Percentiles rank a stretch among this genome's conserved stretches.
Evolutionary conservation across 2,888 invertebrate genomes (phyloP).

Genomic region (Eristalis tenax): DNA sequence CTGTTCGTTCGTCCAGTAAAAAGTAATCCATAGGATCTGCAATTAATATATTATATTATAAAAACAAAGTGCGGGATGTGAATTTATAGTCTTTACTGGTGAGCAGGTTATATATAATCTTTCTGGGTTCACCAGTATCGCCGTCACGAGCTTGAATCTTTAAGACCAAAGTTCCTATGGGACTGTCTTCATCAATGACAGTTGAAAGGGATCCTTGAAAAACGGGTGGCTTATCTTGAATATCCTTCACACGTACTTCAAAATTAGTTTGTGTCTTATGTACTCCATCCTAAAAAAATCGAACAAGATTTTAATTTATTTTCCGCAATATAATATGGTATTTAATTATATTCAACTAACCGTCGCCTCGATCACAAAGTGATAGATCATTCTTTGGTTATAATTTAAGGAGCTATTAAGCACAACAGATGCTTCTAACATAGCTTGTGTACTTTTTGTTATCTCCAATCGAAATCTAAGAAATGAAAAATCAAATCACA

Average conservation of each 20-base stretch:
- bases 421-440: constrained; percentile 88
- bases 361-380: constrained; percentile 88
- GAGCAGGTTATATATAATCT: constrained; percentile 89
- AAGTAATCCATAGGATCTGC: constrained; percentile 94
- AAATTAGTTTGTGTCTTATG: constrained; percentile 88
- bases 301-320: not conserved
- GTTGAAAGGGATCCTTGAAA: constrained; percentile 91
- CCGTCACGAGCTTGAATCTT: constrained; percentile 92
- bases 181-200: constrained; percentile 90
- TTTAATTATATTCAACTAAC: constrained; percentile 81
- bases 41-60: constrained; percentile 3
- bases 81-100: constrained; percentile 85
- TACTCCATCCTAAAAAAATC: constrained; percentile 87
- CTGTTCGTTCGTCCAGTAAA: constrained; percentile 88
- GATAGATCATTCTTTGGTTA: constrained; percentile 89
- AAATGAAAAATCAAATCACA: not conserved
- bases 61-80: not conserved
- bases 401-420: constrained; percentile 88
- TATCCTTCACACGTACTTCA: constrained; percentile 90
- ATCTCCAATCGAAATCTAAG: constrained; percentile 78
- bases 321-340: not conserved
- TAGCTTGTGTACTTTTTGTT: constrained; percentile 82
- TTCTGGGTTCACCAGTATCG: constrained; percentile 90
- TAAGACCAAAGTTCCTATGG: constrained; percentile 91
- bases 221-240: constrained; percentile 93